phyloP scores from a whole-genome alignment of 1,140 invertebrate genomes.

The Euglossa dilemma region DNA sequence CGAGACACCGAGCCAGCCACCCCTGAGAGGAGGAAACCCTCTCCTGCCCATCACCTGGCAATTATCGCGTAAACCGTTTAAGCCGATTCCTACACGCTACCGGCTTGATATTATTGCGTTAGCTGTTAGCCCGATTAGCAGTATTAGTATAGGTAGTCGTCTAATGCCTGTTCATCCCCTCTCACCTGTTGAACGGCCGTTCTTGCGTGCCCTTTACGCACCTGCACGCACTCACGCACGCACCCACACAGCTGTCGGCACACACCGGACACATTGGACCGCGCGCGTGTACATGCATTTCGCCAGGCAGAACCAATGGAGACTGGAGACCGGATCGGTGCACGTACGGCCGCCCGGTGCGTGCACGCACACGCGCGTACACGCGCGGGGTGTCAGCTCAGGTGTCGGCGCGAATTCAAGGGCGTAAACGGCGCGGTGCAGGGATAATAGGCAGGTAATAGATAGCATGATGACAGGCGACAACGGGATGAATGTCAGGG shows the following conservation, averaged over 20 bases:
- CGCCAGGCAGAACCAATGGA: not conserved
- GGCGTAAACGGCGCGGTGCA: slow-evolving; percentile 68
- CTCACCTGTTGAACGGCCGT: slow-evolving; percentile 78
- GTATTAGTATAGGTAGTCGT: slow-evolving; percentile 74
- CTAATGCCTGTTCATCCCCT: slow-evolving; percentile 72
- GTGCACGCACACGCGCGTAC: slow-evolving; percentile 7
- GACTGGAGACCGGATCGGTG: slow-evolving; percentile 11
- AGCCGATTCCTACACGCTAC: slow-evolving; percentile 41
- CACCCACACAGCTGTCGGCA: not conserved
- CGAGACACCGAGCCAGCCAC: not conserved
- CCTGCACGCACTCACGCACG: slow-evolving; percentile 58
- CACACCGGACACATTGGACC: not conserved
- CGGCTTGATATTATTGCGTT: slow-evolving; percentile 72
- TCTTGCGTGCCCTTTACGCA: slow-evolving; percentile 62
- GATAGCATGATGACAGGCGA: slow-evolving; percentile 75
- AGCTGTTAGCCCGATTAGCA: slow-evolving; percentile 72
- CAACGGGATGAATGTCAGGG: slow-evolving; percentile 51
- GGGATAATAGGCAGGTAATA: slow-evolving; percentile 75
- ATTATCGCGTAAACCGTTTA: slow-evolving; percentile 69
- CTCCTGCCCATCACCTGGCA: slow-evolving; percentile 70
- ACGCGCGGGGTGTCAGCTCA: slow-evolving; percentile 40
- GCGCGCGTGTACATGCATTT: not conserved
- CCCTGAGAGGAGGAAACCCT: slow-evolving; percentile 37
- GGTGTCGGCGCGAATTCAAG: slow-evolving; percentile 53
- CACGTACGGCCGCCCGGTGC: slow-evolving; percentile 17